Conservation (phyloP, 2,797 vertebrate species). For the Spinus olivaceus region DNA sequence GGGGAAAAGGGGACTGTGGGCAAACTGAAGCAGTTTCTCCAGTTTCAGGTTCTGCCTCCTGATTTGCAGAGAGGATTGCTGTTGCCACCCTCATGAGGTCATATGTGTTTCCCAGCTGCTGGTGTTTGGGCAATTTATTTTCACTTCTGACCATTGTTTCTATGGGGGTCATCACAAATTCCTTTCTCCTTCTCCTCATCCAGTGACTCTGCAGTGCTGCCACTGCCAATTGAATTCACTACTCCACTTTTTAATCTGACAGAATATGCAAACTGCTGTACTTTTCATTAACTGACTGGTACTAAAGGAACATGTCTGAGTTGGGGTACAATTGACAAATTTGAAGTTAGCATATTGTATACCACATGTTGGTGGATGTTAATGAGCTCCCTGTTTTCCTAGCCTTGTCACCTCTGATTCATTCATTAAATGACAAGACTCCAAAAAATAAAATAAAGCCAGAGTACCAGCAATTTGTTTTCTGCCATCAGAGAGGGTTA, state of each 20-base stretch:
- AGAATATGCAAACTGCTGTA: not conserved
- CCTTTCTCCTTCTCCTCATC: not conserved
- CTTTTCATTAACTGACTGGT: not conserved
- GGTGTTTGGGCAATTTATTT: not conserved
- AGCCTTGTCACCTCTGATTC: not conserved
- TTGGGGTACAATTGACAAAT: not conserved
- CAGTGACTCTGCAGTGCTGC: not conserved
- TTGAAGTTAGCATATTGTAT: not conserved
- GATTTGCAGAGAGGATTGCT: not conserved
- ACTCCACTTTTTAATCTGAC: not conserved
- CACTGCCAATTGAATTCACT: not conserved
- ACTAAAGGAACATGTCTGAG: not conserved
- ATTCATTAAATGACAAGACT: not conserved
- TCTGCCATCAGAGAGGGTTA: not conserved
- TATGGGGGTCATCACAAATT: not conserved
- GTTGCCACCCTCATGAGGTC: not conserved
- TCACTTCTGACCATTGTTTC: not conserved
- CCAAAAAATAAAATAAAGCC: not conserved
- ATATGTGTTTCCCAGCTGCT: not conserved
- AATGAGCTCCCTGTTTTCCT: not conserved
- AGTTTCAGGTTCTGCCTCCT: not conserved
- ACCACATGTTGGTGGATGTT: not conserved
- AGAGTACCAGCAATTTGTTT: not conserved
- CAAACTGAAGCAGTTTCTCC: not conserved
- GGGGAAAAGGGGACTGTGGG: not conserved